A percentile compares a stretch with the other conserved stretches of the same genome.
Conservation (phyloP, 1,140 invertebrate species). For the Meloidogyne floridensis region DNA sequence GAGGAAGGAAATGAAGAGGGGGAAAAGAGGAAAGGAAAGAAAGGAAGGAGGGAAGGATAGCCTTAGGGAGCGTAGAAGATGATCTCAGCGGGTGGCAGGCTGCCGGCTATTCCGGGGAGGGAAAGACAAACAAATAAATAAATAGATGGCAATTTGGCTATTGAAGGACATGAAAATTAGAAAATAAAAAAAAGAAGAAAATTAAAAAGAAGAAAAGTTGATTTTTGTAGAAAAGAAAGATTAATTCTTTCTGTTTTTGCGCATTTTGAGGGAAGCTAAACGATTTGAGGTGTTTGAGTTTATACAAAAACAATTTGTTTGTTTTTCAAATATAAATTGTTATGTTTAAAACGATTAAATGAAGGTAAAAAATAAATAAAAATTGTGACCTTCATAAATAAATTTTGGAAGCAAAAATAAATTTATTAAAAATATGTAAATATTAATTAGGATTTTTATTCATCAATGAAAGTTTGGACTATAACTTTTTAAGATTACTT, state of each 20-base stretch:
- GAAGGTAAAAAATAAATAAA: background rate
- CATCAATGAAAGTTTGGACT: too few relatives aligned
- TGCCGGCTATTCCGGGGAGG: background rate
- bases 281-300: background rate
- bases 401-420: background rate
- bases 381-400: background rate
- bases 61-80: background rate
- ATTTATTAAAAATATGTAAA: background rate
- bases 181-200: background rate
- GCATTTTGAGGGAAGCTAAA: background rate
- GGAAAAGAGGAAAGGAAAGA: background rate
- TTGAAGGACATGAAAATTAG: conserved; percentile 1
- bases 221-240: background rate
- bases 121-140: conserved; percentile 16
- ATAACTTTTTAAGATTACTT: too few relatives aligned
- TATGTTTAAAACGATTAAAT: too few relatives aligned
- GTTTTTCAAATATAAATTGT: background rate
- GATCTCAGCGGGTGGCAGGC: conserved; percentile 11
- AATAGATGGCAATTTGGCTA: background rate
- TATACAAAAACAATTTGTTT: background rate
- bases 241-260: too few relatives aligned
- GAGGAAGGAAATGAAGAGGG: background rate
- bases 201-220: conserved; percentile 7
- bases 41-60: background rate
- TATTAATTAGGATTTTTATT: too few relatives aligned